Conservation (phyloP, 1,140 invertebrate genomes). For the Bombyx mandarina region DNA sequence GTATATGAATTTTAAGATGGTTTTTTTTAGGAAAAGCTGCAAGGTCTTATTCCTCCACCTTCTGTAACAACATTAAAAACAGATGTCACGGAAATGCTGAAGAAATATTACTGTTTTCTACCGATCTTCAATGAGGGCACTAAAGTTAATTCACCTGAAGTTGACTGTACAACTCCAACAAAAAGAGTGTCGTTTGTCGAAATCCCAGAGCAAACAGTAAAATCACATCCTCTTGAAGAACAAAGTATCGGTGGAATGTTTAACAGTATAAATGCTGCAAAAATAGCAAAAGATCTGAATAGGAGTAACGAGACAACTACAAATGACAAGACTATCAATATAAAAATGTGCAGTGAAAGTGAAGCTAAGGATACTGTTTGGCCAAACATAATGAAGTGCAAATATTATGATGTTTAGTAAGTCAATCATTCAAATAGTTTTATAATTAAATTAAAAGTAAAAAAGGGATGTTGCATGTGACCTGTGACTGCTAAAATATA, state of each 20-base stretch:
- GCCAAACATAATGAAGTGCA: conserved; percentile 71
- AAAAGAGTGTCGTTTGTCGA: conserved; percentile 54
- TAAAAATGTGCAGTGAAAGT: conserved; percentile 40
- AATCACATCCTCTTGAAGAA: neutral
- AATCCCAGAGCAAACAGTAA: conserved; percentile 26
- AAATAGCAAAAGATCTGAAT: conserved; percentile 20
- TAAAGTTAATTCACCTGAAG: conserved; percentile 25
- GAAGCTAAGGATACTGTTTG: conserved; percentile 55
- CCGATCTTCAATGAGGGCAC: conserved; percentile 43
- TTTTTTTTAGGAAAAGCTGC: conserved; percentile 54
- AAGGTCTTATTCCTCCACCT: conserved; percentile 77
- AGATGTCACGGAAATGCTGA: conserved; percentile 75
- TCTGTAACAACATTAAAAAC: conserved; percentile 75
- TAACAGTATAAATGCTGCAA: neutral
- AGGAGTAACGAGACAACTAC: conserved; percentile 34
- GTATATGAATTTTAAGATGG: neutral
- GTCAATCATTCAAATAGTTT: conserved; percentile 16
- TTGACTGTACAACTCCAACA: conserved; percentile 43
- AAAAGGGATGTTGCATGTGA: too few species aligned
- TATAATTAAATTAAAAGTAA: too few species aligned
- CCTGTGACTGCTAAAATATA: too few species aligned
- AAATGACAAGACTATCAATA: conserved; percentile 40
- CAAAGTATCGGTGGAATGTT: neutral
- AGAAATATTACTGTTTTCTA: conserved; percentile 55
- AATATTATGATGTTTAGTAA: conserved; percentile 78